These are phyloP conservation scores for Melanargia galathea DNA, from an alignment of 2,888 invertebrate species.

Conservation along the genomic window DNA sequence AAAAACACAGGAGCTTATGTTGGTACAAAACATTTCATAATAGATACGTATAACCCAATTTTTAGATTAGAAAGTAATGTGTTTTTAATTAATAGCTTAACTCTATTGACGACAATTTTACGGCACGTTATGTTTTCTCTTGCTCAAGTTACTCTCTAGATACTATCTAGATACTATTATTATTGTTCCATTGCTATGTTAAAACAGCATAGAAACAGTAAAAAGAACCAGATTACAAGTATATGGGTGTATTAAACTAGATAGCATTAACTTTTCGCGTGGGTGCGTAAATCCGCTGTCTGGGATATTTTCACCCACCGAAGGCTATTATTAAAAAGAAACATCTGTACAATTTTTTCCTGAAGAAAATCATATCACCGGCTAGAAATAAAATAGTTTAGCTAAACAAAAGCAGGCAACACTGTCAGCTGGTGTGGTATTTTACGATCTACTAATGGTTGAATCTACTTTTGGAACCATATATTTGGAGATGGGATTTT, in stretches of 20 bases:
- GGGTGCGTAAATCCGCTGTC: constrained; percentile 59
- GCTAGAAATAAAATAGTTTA: constrained; percentile 36
- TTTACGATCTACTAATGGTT: constrained; percentile 13
- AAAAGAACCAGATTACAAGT: background rate
- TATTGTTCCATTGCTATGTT: background rate
- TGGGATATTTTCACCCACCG: constrained; percentile 56
- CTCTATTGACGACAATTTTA: too few species aligned
- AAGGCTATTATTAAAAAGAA: constrained; percentile 45
- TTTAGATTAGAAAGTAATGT: background rate
- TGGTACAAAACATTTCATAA: background rate
- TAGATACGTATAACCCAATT: background rate
- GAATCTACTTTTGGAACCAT: constrained; percentile 12
- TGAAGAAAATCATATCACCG: constrained; percentile 38
- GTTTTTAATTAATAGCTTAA: constrained; percentile 8
- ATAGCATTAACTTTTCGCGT: constrained; percentile 50
- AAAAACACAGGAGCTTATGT: background rate
- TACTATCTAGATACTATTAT: background rate
- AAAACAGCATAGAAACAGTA: background rate
- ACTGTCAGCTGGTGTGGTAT: constrained; percentile 18
- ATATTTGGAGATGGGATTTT: constrained; percentile 9
- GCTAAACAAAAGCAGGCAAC: constrained; percentile 40
- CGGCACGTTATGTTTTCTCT: too few species aligned
- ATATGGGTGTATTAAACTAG: constrained; percentile 40
- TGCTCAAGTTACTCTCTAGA: too few species aligned
- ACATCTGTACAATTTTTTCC: constrained; percentile 44